These are phyloP conservation scores for Vireo altiloquus DNA, from an alignment of 2,113 vertebrate genomes.

Conservation along the genomic window DNA sequence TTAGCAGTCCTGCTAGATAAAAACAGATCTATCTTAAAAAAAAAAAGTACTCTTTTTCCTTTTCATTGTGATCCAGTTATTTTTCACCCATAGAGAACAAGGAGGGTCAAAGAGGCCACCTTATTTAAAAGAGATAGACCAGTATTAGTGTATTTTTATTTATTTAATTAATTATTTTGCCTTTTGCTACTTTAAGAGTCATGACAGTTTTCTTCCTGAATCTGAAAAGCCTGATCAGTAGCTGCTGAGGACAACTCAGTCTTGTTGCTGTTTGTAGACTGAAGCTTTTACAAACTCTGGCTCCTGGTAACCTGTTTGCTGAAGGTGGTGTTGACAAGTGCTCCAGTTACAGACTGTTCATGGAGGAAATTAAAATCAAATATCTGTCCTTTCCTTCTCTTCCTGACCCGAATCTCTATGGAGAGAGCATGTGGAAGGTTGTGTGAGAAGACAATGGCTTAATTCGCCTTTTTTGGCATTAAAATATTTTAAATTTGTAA, in stretches of 20 bases:
- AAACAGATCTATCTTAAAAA: not conserved
- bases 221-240: not conserved
- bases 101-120: not conserved
- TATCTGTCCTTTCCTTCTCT: not conserved
- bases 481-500: not conserved
- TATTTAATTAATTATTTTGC: not conserved
- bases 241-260: not conserved
- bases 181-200: conserved; percentile 24
- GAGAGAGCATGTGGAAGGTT: not conserved
- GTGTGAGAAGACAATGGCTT: not conserved
- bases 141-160: not conserved
- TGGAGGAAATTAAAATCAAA: not conserved
- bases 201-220: not conserved
- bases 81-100: not conserved
- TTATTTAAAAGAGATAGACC: not conserved
- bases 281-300: not conserved
- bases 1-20: not conserved
- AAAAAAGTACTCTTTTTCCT: not conserved
- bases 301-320: not conserved
- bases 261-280: not conserved
- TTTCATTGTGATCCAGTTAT: not conserved
- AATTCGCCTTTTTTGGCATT: not conserved
- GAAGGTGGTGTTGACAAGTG: not conserved
- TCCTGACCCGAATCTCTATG: not conserved
- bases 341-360: not conserved